These are phyloP conservation scores for Aspidiotus destructor DNA, from an alignment of 2,888 invertebrate genomes.

Conservation along the genomic window DNA sequence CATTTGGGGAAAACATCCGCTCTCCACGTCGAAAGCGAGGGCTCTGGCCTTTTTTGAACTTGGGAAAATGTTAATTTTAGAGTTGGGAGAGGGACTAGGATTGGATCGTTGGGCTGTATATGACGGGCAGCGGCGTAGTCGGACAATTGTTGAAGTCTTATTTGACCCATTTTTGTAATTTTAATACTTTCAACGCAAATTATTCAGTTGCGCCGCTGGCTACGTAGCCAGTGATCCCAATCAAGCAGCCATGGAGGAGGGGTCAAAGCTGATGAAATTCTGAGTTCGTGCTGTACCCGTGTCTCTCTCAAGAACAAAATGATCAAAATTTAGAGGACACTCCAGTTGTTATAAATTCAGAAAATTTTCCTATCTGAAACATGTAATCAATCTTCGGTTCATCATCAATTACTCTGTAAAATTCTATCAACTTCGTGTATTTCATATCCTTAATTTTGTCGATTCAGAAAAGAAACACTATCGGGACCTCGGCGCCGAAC, in stretches of 20 bases:
- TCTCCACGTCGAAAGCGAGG: too few species aligned
- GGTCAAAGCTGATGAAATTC: too few species aligned
- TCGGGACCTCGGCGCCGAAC: conserved; percentile 48
- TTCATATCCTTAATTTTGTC: conserved; percentile 13
- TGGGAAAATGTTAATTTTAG: not conserved
- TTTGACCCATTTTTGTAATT: too few species aligned
- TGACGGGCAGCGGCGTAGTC: not conserved
- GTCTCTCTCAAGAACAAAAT: too few species aligned
- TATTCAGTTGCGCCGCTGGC: too few species aligned
- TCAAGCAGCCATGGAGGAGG: too few species aligned
- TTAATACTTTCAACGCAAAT: too few species aligned
- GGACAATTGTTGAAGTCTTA: too few species aligned
- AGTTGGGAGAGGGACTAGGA: not conserved
- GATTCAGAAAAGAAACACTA: conserved; percentile 52
- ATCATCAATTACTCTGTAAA: not conserved
- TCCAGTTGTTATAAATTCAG: not conserved
- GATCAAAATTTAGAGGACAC: too few species aligned
- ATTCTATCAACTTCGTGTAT: not conserved
- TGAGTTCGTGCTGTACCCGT: too few species aligned
- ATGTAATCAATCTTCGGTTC: not conserved
- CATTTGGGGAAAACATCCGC: too few species aligned
- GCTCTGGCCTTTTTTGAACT: not conserved
- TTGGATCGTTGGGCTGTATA: not conserved
- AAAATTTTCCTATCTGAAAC: conserved; percentile 1
- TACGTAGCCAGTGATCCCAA: too few species aligned